Evolutionary conservation across 2,113 vertebrate genomes (phyloP).

Genomic region (Dromiciops gliroides): DNA sequence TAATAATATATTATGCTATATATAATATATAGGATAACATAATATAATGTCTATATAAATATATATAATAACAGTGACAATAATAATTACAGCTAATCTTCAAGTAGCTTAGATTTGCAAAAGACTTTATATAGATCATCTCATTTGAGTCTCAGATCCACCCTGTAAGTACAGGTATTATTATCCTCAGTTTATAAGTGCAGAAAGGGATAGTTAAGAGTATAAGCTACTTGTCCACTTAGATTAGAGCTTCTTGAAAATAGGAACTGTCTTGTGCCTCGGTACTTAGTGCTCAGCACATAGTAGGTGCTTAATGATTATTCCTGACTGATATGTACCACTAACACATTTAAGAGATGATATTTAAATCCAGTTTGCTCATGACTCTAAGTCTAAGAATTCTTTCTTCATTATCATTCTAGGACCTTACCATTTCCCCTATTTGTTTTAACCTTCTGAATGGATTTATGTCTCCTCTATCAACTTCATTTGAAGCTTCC

Average conservation of each 20-base stretch:
- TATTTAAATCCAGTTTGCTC: background rate
- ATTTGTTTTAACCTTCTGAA: background rate
- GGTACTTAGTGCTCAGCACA: background rate
- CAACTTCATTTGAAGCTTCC: background rate
- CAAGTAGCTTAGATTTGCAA: background rate
- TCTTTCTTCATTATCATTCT: background rate
- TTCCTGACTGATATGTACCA: background rate
- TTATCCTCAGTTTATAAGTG: background rate
- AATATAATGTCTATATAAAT: too few relatives aligned
- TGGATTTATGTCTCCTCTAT: slow-evolving; percentile 24
- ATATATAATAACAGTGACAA: too few relatives aligned
- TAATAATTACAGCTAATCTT: background rate
- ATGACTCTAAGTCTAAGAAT: background rate
- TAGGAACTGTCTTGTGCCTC: background rate
- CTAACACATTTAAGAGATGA: background rate
- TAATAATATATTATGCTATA: too few relatives aligned
- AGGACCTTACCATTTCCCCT: background rate
- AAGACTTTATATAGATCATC: too few relatives aligned
- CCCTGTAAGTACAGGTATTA: background rate
- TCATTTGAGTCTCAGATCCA: background rate
- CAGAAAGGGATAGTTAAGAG: background rate
- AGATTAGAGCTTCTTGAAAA: background rate
- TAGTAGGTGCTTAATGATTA: background rate
- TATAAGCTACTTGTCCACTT: background rate
- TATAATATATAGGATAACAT: too few relatives aligned